Conservation (phyloP, 1,140 invertebrate species). For the Tetragonula clypearis region DNA sequence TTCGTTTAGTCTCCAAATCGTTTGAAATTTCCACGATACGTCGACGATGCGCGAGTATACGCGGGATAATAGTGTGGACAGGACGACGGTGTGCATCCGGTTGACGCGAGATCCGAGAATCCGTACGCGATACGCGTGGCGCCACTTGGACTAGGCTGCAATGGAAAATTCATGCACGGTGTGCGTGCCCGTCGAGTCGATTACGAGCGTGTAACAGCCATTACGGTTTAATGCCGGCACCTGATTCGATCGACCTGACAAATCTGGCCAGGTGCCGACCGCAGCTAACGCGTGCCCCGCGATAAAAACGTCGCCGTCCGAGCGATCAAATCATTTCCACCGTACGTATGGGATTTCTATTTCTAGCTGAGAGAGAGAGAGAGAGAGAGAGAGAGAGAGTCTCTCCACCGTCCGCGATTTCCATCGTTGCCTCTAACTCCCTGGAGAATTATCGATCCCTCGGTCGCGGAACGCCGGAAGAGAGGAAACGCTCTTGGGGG, state of each 20-base stretch:
- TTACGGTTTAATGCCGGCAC: constrained; percentile 15
- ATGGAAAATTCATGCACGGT: constrained; percentile 1
- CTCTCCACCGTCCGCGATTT: background rate
- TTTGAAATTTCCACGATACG: too few relatives aligned
- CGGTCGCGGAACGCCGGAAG: too few relatives aligned
- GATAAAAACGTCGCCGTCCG: constrained; percentile 8
- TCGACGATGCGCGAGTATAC: too few relatives aligned
- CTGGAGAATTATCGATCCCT: background rate
- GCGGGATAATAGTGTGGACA: too few relatives aligned
- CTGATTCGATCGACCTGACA: constrained; percentile 35
- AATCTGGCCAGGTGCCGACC: constrained; percentile 24
- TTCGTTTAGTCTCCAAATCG: too few relatives aligned
- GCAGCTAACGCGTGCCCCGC: background rate
- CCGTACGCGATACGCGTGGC: background rate
- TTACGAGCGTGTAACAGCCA: constrained; percentile 5
- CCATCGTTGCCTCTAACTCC: background rate
- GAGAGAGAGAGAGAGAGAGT: background rate
- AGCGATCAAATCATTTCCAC: background rate
- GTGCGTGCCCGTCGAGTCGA: background rate
- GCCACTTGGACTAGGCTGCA: background rate
- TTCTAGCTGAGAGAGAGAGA: background rate
- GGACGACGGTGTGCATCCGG: too few relatives aligned
- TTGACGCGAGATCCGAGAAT: background rate
- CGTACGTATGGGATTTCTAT: background rate
- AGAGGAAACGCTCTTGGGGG: background rate